Base-by-base conservation (phyloP, 2,797 vertebrate species). In the Pangasius sanitwongsei region DNA sequence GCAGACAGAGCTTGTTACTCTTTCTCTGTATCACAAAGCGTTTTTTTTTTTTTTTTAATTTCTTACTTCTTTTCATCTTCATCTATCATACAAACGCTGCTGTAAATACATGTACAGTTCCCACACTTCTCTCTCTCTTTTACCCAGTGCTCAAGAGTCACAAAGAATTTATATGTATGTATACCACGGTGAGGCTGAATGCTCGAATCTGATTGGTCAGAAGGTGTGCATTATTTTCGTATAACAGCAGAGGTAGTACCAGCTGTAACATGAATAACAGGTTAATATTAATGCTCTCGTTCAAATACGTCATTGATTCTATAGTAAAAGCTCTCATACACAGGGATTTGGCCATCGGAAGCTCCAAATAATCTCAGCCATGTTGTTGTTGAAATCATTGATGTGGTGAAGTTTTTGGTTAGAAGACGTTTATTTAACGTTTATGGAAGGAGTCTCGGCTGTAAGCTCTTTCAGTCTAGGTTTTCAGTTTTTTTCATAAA, bases 1-100 rank as follows among this genome's bases (percentile, higher is more conserved):
- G 16, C 77, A 80, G 15, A 80, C n/a, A 6, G 53, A 28, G 75
- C 85, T 86, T 53, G 61, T 89, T 89, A 77, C n/a, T 41, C 7
- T 50, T 50, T 34, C 11, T 28, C 86, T 86, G 87, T 4, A 83
- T 75, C 25, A 78, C 41, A 50, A 87, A 74, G 50, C 80, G 23
- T 18, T 18, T 25, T 25, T 44, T 41, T 12, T 13, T 48, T 25
- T 25, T 50, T 44, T 7, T 44, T 7, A 44, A 44, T n/a, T 28
- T 77, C 3, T 16, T n/a, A 53, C n/a, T 53, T 78, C 75, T n/a
- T 18, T 78, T 50, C 6, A 18, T 53, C 5, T 34, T 61, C 57
- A 34, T 20, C 16, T 81, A 34, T 59, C 1, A 11, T 41, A 55
- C 28, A 53, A 78, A 31, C 13, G 2, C 77, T 2, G 1, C 8